Conservation (phyloP, 2,797 vertebrate genomes). For the Agapornis canus region DNA sequence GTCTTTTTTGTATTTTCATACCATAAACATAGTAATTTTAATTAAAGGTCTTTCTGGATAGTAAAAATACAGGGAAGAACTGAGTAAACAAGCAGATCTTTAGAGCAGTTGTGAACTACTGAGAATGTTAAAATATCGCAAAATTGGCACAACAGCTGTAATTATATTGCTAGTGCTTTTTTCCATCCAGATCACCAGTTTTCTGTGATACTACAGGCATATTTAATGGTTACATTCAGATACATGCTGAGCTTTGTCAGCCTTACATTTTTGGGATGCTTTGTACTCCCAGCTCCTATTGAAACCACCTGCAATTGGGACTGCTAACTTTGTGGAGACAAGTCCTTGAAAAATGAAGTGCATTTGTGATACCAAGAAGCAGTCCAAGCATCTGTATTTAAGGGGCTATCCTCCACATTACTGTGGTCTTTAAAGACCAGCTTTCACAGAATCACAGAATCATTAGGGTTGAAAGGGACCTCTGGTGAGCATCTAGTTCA, state of each 20-base stretch:
- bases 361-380: background rate
- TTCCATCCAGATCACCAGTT: background rate
- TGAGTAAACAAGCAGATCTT: background rate
- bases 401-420: fast-evolving
- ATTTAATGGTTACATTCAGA: background rate
- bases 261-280: background rate
- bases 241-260: background rate
- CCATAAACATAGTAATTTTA: background rate
- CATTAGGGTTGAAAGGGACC: background rate
- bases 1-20: background rate
- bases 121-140: background rate
- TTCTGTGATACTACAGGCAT: background rate
- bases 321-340: background rate
- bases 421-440: background rate
- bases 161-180: background rate
- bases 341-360: background rate
- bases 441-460: background rate
- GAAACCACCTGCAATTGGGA: fast-evolving
- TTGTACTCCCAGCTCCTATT: background rate
- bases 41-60: background rate
- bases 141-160: background rate
- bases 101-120: background rate
- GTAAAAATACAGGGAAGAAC: background rate
- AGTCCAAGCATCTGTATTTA: background rate
- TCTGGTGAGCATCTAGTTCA: background rate